phyloP scores from a whole-genome alignment of 2,113 vertebrate species.

The Acanthisitta chloris region DNA sequence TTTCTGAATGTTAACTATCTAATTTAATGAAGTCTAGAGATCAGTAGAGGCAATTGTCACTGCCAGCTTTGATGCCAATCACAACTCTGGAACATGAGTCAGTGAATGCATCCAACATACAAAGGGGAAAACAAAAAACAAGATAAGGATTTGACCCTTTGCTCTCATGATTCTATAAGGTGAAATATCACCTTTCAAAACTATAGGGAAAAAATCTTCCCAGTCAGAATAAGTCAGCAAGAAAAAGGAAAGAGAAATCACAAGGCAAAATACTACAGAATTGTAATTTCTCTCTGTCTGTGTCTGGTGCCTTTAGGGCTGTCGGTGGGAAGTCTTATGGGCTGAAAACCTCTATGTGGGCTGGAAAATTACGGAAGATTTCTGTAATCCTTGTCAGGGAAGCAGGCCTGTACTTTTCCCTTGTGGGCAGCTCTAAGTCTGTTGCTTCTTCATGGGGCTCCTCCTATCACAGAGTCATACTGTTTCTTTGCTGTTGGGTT shows the following conservation, averaged over 20 bases:
- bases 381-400: neutral
- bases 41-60: conserved; percentile 57
- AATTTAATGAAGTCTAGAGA: conserved; percentile 62
- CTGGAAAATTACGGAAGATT: neutral
- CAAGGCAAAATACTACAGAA: neutral
- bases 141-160: conserved; percentile 26
- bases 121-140: conserved; percentile 42
- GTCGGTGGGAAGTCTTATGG: accelerated
- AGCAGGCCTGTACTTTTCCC: neutral
- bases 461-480: accelerated
- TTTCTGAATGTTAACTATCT: conserved; percentile 59
- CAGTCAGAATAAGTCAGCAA: neutral
- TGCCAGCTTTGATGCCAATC: conserved; percentile 58
- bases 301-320: neutral
- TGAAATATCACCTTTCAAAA: conserved; percentile 19
- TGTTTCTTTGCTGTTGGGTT: neutral
- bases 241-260: neutral
- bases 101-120: neutral
- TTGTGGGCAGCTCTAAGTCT: neutral
- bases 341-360: neutral
- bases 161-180: neutral
- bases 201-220: neutral
- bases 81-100: neutral
- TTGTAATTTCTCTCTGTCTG: neutral
- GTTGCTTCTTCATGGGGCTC: neutral